Evolutionary conservation across 1,140 invertebrate species (phyloP), one percentile per base, ranked within the genome.

Genomic region (Sitobion miscanthi): DNA sequence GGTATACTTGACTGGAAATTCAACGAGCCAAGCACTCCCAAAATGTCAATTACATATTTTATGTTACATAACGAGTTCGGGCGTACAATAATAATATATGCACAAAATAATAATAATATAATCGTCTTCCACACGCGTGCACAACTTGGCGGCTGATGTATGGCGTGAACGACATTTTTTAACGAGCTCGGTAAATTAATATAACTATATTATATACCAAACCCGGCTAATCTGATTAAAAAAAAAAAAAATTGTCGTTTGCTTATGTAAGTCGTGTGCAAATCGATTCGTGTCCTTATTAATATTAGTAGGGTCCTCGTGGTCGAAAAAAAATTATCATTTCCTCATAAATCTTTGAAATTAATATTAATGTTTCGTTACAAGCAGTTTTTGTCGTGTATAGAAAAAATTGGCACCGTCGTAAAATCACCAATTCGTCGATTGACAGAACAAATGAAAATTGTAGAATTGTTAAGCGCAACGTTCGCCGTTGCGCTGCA

Each of bases 1-100:
- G 38, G n/a, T 54, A 89, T 57, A 88, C 45, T 57, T 77, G 21
- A 45, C 69, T 47, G 3, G 35, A 49, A 92, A 38, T 49, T 52
- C 91, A n/a, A 21, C 23, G 62, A 5, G 30, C 77, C n/a, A 82
- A 54, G 62, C 45, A 83, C 69, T 47, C 42, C 42, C 77, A 52
- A 77, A 91, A 77, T 77, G 62, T 69, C 90, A 91, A 77, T 91
- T 91, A 91, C 62, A 47, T 35, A 82, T 91, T 77, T 77, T 91
- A 69, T 91, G 47, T 77, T 77, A 77, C 52, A 38, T 42, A 89
- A 88, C 47, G 25, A 52, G n/a, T 52, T 49, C n/a, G 20, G 45
- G 86, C 35, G 6, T 20, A 88, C 38, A 85, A 85, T 85, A 85
- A 85, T 85, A 30, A n/a, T 77, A 11, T 20, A 25, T 25, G 30